A percentile compares a stretch with the other conserved stretches of the same genome.
Evolutionary conservation across 2,113 vertebrate genomes (phyloP).

Genomic region (Indicator indicator): DNA sequence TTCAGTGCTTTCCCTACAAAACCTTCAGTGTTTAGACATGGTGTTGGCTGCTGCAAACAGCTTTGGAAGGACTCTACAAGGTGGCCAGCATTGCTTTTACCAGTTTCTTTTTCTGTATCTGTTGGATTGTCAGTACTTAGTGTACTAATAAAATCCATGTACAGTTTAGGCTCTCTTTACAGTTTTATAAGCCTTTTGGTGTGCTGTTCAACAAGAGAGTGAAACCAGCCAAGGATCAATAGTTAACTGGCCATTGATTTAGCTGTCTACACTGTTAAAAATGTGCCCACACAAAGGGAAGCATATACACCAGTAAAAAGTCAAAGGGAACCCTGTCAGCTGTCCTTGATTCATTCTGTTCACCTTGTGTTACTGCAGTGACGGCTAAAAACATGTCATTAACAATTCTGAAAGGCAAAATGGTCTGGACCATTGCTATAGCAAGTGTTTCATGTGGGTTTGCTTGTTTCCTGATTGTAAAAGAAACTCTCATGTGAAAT

Average conservation of each 20-base stretch:
- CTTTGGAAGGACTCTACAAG: not conserved
- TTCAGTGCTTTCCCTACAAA: not conserved
- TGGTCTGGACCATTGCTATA: not conserved
- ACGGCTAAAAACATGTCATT: not conserved
- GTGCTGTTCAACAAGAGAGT: not conserved
- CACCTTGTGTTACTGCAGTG: not conserved
- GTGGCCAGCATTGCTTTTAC: not conserved
- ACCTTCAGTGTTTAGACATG: not conserved
- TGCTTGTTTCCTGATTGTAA: not conserved
- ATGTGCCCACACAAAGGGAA: not conserved
- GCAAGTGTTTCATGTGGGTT: not conserved
- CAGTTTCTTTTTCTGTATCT: not conserved
- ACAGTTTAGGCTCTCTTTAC: not conserved
- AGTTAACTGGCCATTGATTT: conserved; percentile 40
- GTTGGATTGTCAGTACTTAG: not conserved
- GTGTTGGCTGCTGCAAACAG: not conserved
- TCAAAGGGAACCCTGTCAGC: not conserved
- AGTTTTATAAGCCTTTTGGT: not conserved
- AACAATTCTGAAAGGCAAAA: not conserved
- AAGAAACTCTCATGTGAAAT: not conserved
- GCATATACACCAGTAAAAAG: conserved; percentile 24
- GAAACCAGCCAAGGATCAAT: conserved; percentile 10
- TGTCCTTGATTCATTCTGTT: not conserved
- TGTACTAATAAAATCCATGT: not conserved
- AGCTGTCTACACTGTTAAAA: conserved; percentile 7